Evolutionary conservation across 1,140 invertebrate genomes (phyloP).

Genomic region (Calliphora vicina): DNA sequence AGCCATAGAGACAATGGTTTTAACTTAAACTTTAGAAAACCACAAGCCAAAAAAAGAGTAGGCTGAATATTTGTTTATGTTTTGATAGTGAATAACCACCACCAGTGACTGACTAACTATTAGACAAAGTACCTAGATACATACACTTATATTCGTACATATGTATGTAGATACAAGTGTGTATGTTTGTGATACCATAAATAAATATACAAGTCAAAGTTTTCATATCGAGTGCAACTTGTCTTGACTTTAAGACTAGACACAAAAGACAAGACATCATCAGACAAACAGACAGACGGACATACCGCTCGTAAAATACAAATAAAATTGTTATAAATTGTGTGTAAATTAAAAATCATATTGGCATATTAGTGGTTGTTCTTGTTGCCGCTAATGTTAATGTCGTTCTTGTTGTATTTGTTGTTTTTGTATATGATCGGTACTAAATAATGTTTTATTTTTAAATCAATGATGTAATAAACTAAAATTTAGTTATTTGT

Average conservation of each 20-base stretch:
- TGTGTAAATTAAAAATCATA: background rate
- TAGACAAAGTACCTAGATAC: too few species aligned
- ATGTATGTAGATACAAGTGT: background rate
- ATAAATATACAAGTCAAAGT: background rate
- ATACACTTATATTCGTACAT: background rate
- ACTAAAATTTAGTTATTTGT: background rate
- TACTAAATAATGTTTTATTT: background rate
- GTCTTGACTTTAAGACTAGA: background rate
- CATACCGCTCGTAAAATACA: background rate
- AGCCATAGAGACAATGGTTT: background rate
- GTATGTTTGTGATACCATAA: background rate
- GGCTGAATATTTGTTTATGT: background rate
- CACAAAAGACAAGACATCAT: background rate
- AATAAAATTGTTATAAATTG: slow-evolving; percentile 3
- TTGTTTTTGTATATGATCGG: background rate
- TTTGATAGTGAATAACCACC: too few species aligned
- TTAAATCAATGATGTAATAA: slow-evolving; percentile 4
- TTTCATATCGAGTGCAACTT: background rate
- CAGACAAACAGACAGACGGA: background rate
- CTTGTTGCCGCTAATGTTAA: background rate
- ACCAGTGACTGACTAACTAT: too few species aligned
- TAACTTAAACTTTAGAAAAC: background rate
- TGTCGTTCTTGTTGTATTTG: background rate
- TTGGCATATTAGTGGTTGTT: background rate
- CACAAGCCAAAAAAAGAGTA: background rate